phyloP scores from a whole-genome alignment of 2,797 vertebrate genomes.

The Columba guinea region DNA sequence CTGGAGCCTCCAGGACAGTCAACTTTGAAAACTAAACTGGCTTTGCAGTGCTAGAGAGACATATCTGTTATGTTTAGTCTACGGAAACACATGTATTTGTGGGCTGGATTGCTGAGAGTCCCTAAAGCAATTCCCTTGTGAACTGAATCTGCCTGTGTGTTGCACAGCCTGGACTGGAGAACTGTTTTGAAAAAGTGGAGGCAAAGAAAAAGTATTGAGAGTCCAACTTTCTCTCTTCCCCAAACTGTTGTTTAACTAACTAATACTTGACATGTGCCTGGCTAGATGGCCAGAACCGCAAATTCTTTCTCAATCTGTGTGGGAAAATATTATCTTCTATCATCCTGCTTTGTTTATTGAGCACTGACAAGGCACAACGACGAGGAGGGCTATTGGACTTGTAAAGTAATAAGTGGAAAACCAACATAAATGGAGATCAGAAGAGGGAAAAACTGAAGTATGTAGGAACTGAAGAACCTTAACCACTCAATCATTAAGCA shows the following conservation, averaged over 20 bases:
- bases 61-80: constrained; percentile 21
- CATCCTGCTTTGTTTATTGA: constrained; percentile 10
- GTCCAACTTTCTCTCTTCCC: background rate
- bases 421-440: background rate
- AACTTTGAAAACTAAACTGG: background rate
- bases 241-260: background rate
- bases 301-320: constrained; percentile 31
- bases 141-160: background rate
- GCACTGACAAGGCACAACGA: background rate
- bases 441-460: background rate
- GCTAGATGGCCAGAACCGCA: background rate
- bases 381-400: background rate
- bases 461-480: background rate
- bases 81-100: background rate
- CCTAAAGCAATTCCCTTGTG: background rate
- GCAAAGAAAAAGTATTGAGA: background rate
- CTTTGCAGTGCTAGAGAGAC: background rate
- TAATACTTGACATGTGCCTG: constrained; percentile 13
- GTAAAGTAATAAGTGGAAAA: constrained; percentile 14
- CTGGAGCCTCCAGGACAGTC: background rate
- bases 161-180: background rate
- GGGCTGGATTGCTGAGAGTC: background rate
- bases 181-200: background rate
- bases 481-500: background rate
- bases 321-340: background rate